phyloP scores from a whole-genome alignment of 2,888 invertebrate genomes.

The Molorchus minor region DNA sequence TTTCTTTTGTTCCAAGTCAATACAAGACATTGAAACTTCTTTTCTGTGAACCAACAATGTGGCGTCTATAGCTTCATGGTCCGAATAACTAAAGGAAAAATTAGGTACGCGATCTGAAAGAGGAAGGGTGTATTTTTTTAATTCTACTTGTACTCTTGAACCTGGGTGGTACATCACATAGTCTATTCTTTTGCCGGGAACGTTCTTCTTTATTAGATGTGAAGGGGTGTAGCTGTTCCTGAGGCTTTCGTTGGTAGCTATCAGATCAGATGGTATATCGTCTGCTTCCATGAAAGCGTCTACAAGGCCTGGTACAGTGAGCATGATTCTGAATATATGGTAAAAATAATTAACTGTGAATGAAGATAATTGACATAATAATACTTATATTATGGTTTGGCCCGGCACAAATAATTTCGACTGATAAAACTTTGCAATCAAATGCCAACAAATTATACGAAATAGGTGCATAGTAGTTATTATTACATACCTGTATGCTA shows the following conservation, averaged over 20 bases:
- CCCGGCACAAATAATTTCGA: too few species aligned
- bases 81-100: constrained; percentile 81
- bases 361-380: too few species aligned
- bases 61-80: constrained; percentile 86
- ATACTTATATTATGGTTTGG: too few species aligned
- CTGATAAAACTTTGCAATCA: too few species aligned
- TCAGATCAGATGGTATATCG: constrained; percentile 51
- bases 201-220: constrained; percentile 64
- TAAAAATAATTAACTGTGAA: constrained; percentile 4
- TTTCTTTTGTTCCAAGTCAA: constrained; percentile 41
- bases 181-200: constrained; percentile 90
- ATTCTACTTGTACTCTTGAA: constrained; percentile 57
- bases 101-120: constrained; percentile 78
- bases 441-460: too few species aligned
- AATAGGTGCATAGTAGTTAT: too few species aligned
- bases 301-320: constrained; percentile 67
- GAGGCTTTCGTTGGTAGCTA: constrained; percentile 81
- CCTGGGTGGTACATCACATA: constrained; percentile 79
- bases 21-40: constrained; percentile 32
- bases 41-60: constrained; percentile 59
- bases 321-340: constrained; percentile 67
- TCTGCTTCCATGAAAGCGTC: constrained; percentile 63
- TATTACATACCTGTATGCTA: constrained; percentile 74
- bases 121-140: constrained; percentile 73
- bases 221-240: constrained; percentile 84